Evolutionary conservation across 1,140 invertebrate species (phyloP), one percentile per base, ranked within the genome.

Genomic region (Drusus annulatus): DNA sequence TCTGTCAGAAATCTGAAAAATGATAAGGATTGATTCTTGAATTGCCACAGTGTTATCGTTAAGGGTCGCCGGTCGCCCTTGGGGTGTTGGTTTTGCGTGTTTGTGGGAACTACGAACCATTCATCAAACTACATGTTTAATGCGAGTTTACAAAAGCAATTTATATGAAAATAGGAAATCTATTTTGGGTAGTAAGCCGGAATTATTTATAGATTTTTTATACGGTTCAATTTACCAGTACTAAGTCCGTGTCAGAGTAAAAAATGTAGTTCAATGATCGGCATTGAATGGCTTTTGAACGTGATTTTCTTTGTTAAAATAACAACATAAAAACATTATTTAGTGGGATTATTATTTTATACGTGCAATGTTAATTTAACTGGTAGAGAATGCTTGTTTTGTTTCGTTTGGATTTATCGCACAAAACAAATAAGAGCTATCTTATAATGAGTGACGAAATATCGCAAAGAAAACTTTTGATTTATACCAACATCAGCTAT

Each of bases 241-340:
- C 28, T 45, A 45, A 45, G 36, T 45, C 36, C 28, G 17, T 63
- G 23, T 63, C 54, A 21, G 13, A 1, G 28, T 28, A 65, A 65
- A 65, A 69, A 69, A 19, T 8, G 3, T 16, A 50, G 65, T 69
- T 69, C 65, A 69, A 45, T 51, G 65, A 69, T 69, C 65, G 65
- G 15, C 63, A 68, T 36, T 68, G 63, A 45, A 19, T 51, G 7
- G 23, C 3, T 21, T 21, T 63, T 45, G 15, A 25, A 23, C 21
- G 25, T 28, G 62, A 63, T 28, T 63, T 25, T 10, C 62, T 63
- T 63, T 63, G 15, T 23, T 63, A 1, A 25, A 16, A 21, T 63
- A 63, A 56, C n/a, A 56, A 17, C n/a, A 17, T 56, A 56, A n/a
- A 56, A 56, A 56, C 5, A 17, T 17, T 6, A 56, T 7, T 21